Evolutionary conservation across 2,113 vertebrate genomes (phyloP).

Genomic region (Nibea coibor): DNA sequence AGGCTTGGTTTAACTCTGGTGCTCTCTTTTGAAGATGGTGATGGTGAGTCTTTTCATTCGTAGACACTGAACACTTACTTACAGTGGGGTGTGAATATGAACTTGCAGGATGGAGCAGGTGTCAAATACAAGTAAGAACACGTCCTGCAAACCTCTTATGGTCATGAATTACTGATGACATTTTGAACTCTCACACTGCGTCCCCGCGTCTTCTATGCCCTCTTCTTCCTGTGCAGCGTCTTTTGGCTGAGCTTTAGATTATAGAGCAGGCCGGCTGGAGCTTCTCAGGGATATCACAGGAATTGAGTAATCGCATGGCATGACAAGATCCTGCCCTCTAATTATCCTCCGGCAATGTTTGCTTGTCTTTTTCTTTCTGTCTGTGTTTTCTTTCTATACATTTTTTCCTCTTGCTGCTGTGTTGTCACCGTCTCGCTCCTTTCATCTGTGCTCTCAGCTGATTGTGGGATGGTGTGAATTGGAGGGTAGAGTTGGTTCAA

Average conservation of each 20-base stretch:
- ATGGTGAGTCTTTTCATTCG: conserved; percentile 33
- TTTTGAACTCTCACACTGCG: conserved; percentile 41
- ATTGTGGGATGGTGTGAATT: conserved; percentile 76
- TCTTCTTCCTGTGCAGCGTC: conserved; percentile 50
- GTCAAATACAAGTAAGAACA: conserved; percentile 13
- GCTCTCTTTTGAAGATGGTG: conserved; percentile 21
- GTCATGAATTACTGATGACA: conserved; percentile 45
- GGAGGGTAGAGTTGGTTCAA: conserved; percentile 69
- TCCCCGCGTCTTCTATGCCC: conserved; percentile 6
- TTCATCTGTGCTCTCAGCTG: conserved; percentile 79
- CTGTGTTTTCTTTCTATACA: conserved; percentile 55
- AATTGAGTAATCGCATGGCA: conserved; percentile 79
- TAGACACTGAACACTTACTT: not conserved
- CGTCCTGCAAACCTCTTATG: conserved; percentile 10
- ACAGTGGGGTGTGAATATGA: conserved; percentile 1
- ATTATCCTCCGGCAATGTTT: conserved; percentile 77
- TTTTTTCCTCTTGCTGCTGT: conserved; percentile 42
- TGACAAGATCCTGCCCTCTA: conserved; percentile 80
- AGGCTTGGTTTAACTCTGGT: conserved; percentile 6
- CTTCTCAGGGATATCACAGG: conserved; percentile 79
- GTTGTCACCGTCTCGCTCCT: conserved; percentile 71
- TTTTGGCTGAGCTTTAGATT: conserved; percentile 72
- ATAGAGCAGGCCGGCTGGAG: conserved; percentile 69
- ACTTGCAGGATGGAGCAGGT: conserved; percentile 13
- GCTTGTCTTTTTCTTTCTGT: conserved; percentile 29